Evolutionary conservation across 2,888 invertebrate genomes (phyloP).

Genomic region (Rotaria magnacalcarata): DNA sequence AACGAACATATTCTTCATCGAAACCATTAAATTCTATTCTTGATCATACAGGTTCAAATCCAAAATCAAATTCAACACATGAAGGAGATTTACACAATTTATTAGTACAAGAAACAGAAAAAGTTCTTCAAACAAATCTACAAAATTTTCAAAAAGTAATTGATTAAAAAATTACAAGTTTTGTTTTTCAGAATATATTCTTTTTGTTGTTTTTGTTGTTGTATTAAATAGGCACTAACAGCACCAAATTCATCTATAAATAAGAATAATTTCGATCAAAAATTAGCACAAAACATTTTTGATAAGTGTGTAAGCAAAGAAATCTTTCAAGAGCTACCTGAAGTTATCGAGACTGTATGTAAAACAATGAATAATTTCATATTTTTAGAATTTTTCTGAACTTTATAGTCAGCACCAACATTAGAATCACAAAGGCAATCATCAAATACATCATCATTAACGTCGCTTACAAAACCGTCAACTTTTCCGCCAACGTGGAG

Average conservation of each 20-base stretch:
- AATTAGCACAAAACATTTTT: slow-evolving; percentile 14
- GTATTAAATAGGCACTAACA: neutral
- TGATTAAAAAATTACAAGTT: neutral
- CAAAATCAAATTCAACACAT: neutral
- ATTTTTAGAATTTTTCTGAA: neutral
- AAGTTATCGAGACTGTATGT: neutral
- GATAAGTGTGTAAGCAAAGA: slow-evolving; percentile 36
- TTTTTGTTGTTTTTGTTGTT: neutral
- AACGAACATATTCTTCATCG: neutral
- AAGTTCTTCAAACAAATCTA: slow-evolving; percentile 15
- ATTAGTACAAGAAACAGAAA: neutral
- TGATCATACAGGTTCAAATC: neutral
- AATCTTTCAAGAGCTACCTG: slow-evolving; percentile 22
- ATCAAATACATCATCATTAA: neutral
- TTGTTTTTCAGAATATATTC: neutral
- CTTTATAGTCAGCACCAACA: neutral
- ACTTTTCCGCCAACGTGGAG: neutral
- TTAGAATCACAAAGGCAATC: too few species aligned
- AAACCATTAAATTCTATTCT: neutral
- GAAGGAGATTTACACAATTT: slow-evolving; percentile 18
- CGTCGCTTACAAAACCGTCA: neutral
- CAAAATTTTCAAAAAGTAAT: neutral
- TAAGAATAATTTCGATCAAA: neutral
- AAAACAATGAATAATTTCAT: neutral
- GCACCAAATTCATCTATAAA: neutral